Evolutionary conservation across 2,113 vertebrate genomes (phyloP), one percentile per base, ranked within the genome.

Genomic region (Pangasianodon hypophthalmus): DNA sequence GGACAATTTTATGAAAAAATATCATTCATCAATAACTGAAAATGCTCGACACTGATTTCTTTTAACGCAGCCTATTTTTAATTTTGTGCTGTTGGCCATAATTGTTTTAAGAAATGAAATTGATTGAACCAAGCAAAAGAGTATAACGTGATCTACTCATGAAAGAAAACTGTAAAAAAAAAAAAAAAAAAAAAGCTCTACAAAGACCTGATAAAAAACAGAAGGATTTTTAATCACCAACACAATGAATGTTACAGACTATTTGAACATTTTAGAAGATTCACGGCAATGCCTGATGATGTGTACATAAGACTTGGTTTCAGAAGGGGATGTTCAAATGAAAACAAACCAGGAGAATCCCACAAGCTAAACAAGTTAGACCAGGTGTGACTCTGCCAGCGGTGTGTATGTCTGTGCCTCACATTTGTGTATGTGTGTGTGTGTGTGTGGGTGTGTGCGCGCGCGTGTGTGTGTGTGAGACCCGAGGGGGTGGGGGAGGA

Each of bases 311-410:
- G 83, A 64, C 41, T 5, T 14, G 60, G 82, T 44, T 81, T 32
- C 10, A 14, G 32, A 19, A 24, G 64, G n/a, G n/a, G 44, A 4
- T 44, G 50, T 54, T 62, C 8, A 48, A 77, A 84, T 89, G 54
- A 44, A 32, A 84, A n/a, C 37, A 84, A 79, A 67, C 13, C 16
- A 73, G 88, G 87, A 95, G 93, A 94, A 93, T 91, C 92, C 94
- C 93, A 92, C 94, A 94, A 85, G 91, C 93, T 89, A 86, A 94
- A 95, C 94, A 92, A 94, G 94, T 94, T 94, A 91, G 92, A 94
- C 94, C 94, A 94, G 95, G 95, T 96, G 95, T 94, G 94, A 94
- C 94, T 93, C 90, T 87, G 93, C 79, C 85, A 91, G 93, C 54
- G 60, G 91, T 89, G 91, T 90, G 92, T 91, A 44, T 84, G 82